Percentiles rank a stretch among this genome's conserved stretches.
These are phyloP conservation scores for Panagrolaimus sp. DNA, from an alignment of 1,140 invertebrate species.

Conservation along the genomic window DNA sequence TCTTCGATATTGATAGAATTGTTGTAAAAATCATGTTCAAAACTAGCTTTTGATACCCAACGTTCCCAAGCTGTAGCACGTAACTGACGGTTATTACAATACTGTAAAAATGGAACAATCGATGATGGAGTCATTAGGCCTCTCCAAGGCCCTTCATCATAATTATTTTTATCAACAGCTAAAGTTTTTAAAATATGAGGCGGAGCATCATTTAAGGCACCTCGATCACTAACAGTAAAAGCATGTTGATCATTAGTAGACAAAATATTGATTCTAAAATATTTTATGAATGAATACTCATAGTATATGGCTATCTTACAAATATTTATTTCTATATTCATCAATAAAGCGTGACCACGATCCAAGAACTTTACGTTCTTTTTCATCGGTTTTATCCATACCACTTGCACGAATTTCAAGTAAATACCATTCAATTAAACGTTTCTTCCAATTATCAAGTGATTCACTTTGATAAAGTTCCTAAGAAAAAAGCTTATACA, in stretches of 20 bases:
- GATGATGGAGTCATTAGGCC: slow-evolving; percentile 44
- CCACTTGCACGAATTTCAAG: slow-evolving; percentile 46
- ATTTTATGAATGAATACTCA: slow-evolving; percentile 17
- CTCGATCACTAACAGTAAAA: slow-evolving; percentile 31
- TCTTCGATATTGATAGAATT: slow-evolving; percentile 58
- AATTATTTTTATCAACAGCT: slow-evolving; percentile 45
- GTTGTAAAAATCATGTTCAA: slow-evolving; percentile 54
- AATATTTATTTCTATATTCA: slow-evolving; percentile 50
- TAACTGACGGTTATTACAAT: slow-evolving; percentile 49
- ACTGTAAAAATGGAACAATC: slow-evolving; percentile 50
- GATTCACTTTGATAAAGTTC: slow-evolving; percentile 36
- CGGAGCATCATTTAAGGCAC: slow-evolving; percentile 47
- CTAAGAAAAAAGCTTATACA: slow-evolving; percentile 26
- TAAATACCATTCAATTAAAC: slow-evolving; percentile 52
- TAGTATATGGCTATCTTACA: slow-evolving; percentile 25
- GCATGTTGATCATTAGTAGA: slow-evolving; percentile 48
- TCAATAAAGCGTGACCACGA: slow-evolving; percentile 47
- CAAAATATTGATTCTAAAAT: slow-evolving; percentile 50
- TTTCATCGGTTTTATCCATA: slow-evolving; percentile 50
- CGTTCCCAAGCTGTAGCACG: slow-evolving; percentile 45
- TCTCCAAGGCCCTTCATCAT: slow-evolving; percentile 49
- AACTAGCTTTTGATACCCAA: slow-evolving; percentile 45
- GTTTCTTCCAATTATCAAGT: slow-evolving; percentile 44
- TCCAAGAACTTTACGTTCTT: slow-evolving; percentile 42
- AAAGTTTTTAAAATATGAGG: slow-evolving; percentile 51